Evolutionary conservation across 1,140 invertebrate genomes (phyloP), one percentile per base, ranked within the genome.

Genomic region (Melanaphis sacchari): DNA sequence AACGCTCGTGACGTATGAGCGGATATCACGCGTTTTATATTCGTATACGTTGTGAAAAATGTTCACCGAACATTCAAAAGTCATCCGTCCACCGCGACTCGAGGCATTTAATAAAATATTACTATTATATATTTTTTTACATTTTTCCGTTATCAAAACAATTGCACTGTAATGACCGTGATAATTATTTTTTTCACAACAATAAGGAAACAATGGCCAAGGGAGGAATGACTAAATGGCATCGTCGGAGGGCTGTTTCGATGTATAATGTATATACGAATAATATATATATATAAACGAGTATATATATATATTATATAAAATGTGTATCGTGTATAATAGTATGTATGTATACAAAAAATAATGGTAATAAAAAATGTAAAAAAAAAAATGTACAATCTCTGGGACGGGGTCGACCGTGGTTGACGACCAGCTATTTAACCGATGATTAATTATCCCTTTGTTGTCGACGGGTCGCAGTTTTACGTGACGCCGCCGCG

Each of bases 361-460:
- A 84, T 84, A 26, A 84, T 84, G 41, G 24, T 84, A 41, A 85
- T 85, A 85, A 85, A 43, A 85, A 85, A 85, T n/a, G 31, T n/a
- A 36, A 76, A 76, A 76, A 66, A 66, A 85, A 85, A 59, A 89
- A 89, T 43, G 41, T 90, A 90, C 36, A 90, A 90, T 66, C 89
- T 59, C 89, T 24, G 84, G 24, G 84, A 31, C 1, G 84, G 38
- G 41, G 54, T 41, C 31, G 88, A 36, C 52, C 59, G 59, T 38
- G 54, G 89, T 90, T 90, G 91, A 92, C 91, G 91, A 85, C 81
- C 46, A 49, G 91, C 91, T 82, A 85, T 93, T 93, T 93, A 93
- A 93, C 91, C 91, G 81, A 93, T 93, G 91, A 93, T 93, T 93
- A 93, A 93, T 93, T 85, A 93, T 84, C 91, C 91, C 49, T 85